Base-by-base conservation (phyloP, 1,140 invertebrate species). In the Pararge aegeria region DNA sequence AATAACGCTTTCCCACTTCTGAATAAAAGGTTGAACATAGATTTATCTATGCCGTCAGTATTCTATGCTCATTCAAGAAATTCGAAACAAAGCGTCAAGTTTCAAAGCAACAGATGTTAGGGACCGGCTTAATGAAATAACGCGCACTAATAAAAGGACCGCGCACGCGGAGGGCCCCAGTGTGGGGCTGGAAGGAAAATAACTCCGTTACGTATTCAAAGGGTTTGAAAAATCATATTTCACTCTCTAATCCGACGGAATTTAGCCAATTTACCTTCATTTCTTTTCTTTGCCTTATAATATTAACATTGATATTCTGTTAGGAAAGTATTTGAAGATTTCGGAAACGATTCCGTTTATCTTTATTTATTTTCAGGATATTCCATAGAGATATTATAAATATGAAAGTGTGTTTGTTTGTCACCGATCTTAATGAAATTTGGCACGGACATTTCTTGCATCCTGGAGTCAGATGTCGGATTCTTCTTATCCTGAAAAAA, bases 31-130 rank as follows among this genome's bases (percentile, higher is more conserved):
- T 37, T 10, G 21, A 13, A 40, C 10, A 37, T 40, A 7, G 7
- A 16, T 38, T 12, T 38, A 13, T 53, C 34, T 40, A n/a, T 24
- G 9, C 21, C 15, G 1, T 55, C 10, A 40, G 37, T 56, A 60
- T 27, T 60, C 62, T 64, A 19, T 61, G 50, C 24, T 48, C 27
- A 54, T 67, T 53, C 50, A 68, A 71, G 56, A 68, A 71, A 70
- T 64, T 64, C 64, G 56, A 71, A 71, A 68, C 60, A 71, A 72
- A 62, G 67, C 65, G 64, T 60, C 57, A 62, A 70, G 61, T 73
- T 68, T 61, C 30, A 55, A 62, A 70, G 65, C 68, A 73, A 68
- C 70, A 73, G 71, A 73, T 73, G 71, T 60, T 68, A 56, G 18
- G 42, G 42, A 19, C 42, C 18, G 68, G 65, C 56, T 61, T 68